Conservation (phyloP, 2,797 vertebrate genomes). For the Hyperoplus lanceolatus region DNA sequence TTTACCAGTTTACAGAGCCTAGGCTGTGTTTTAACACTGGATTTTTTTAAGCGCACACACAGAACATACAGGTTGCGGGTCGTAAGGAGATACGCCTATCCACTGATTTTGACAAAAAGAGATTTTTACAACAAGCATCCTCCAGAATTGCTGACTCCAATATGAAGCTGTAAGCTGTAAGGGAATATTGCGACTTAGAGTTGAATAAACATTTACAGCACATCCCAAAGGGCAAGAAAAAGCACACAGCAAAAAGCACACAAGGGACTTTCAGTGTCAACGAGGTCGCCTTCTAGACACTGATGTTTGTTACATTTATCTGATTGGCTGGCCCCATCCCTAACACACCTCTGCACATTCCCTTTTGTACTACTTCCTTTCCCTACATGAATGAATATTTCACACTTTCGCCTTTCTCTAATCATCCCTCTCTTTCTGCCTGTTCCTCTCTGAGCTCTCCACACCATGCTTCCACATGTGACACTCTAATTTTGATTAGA, state of each 20-base stretch:
- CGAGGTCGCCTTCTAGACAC: constrained; percentile 1
- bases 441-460: background rate
- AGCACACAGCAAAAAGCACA: constrained; percentile 1
- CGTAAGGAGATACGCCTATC: no score
- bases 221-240: constrained; percentile 2
- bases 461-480: constrained; percentile 42
- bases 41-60: no score
- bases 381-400: constrained; percentile 1
- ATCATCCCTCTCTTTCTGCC: constrained; percentile 16
- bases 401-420: constrained; percentile 14
- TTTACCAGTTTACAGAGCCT: no score
- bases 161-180: no score
- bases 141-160: no score
- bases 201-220: background rate
- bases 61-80: no score
- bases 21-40: no score
- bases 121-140: no score
- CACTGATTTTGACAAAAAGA: no score
- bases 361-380: constrained; percentile 20
- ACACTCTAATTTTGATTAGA: constrained; percentile 52
- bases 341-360: constrained; percentile 5
- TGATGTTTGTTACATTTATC: constrained; percentile 19
- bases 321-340: constrained; percentile 12
- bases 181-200: background rate
- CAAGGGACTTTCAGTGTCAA: constrained; percentile 11